Evolutionary conservation across 2,113 vertebrate genomes (phyloP).

Genomic region (Agapornis roseicollis): DNA sequence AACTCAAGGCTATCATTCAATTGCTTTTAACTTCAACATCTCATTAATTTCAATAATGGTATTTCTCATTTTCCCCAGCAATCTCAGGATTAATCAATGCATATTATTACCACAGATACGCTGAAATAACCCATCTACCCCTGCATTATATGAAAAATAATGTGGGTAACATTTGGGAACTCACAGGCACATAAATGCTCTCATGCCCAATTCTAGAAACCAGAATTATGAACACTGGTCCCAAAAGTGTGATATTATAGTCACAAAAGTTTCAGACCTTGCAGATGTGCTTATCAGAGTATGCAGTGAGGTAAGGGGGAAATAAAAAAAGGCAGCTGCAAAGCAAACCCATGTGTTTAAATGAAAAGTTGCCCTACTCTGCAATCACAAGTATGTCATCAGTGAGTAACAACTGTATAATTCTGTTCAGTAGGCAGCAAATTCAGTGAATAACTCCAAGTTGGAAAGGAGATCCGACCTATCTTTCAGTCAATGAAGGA

Average conservation of each 20-base stretch:
- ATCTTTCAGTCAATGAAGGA: background rate
- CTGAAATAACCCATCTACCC: background rate
- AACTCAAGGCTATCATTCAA: background rate
- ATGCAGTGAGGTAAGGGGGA: background rate
- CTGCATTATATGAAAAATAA: background rate
- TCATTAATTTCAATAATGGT: background rate
- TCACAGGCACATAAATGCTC: background rate
- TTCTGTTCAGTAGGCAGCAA: background rate
- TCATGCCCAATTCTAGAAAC: background rate
- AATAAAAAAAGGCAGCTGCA: background rate
- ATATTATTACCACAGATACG: background rate
- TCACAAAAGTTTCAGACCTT: background rate
- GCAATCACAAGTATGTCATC: background rate
- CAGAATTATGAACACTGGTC: background rate
- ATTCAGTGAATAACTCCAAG: background rate
- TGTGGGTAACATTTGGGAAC: background rate
- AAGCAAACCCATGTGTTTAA: background rate
- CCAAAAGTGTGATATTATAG: background rate
- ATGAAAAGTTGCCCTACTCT: background rate
- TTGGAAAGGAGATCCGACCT: background rate
- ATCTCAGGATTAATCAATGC: background rate
- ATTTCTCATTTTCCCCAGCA: background rate
- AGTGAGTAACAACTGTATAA: background rate
- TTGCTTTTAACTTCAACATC: background rate
- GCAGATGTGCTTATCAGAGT: background rate